These are phyloP conservation scores for Anarhynchus alexandrinus DNA, from an alignment of 2,113 vertebrate genomes.

Conservation along the genomic window DNA sequence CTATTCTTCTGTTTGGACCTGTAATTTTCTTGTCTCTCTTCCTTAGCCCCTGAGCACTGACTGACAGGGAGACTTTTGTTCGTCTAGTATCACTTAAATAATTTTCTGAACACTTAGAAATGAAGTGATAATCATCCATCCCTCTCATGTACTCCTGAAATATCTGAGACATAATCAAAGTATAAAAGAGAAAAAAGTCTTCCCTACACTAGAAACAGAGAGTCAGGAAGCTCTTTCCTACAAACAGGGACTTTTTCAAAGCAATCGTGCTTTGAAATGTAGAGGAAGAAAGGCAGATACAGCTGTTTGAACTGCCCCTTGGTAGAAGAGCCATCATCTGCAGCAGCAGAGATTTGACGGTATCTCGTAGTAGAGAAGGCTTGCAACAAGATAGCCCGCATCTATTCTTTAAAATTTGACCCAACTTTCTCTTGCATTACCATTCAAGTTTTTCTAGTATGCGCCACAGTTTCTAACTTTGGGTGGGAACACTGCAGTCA, in stretches of 20 bases:
- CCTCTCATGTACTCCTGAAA: conserved; percentile 8
- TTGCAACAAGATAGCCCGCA: neutral
- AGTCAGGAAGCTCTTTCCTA: neutral
- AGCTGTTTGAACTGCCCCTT: neutral
- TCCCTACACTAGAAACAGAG: neutral
- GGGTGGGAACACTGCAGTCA: neutral
- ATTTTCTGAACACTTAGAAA: conserved; percentile 50
- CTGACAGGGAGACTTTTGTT: conserved; percentile 29
- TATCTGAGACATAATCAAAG: neutral
- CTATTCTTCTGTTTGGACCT: neutral
- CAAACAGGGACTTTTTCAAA: neutral
- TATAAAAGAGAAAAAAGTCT: neutral
- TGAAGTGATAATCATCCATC: conserved; percentile 28
- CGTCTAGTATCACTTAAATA: conserved; percentile 38
- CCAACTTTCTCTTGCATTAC: neutral
- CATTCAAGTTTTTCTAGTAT: neutral
- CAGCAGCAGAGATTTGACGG: neutral
- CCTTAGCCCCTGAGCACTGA: neutral
- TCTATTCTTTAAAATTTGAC: neutral
- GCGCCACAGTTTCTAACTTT: neutral
- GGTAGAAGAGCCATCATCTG: neutral
- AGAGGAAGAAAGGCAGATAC: neutral
- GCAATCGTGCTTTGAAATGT: neutral
- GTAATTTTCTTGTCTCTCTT: conserved; percentile 30
- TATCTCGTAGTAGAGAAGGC: neutral